Base-by-base conservation (phyloP, 2,113 vertebrate genomes). In the Phoenicopterus ruber region DNA sequence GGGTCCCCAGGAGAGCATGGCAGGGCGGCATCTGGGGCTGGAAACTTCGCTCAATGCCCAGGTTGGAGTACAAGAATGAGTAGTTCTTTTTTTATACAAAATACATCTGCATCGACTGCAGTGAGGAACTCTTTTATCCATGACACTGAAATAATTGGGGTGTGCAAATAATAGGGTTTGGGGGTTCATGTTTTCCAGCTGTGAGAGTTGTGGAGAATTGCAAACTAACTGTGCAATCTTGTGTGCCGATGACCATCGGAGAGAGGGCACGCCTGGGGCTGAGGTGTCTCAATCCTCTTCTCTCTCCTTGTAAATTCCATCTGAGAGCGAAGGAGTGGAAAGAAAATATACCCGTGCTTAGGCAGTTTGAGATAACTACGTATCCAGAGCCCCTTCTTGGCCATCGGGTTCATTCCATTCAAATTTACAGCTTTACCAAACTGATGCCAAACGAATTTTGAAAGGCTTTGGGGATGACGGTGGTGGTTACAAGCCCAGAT, bases 331-430 rank as follows among this genome's bases (percentile, higher is more conserved):
- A 46, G 28, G 32, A 15, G 7, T 14, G 19, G 18, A 28, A 55
- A 20, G 58, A 25, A 34, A 25, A 22, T 12, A 21, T 1, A 21
- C 28, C 47, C 14, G 0, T 3, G 9, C 11, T 21, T 14, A 21
- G 26, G 63, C 54, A 22, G 11, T 22, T 36, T 26, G 12, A 5
- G 20, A 10, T 61, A 52, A 9, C 14, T 6, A 4, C 0, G 0
- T 10, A 7, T 5, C 36, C 44, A 19, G 47, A 54, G 12, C 65
- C 24, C 4, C 29, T 54, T 17, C 62, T 47, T 29, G 79, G 54
- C 47, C 29, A 8, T 21, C 29, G 9, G 2, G 25, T 54, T 13
- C 3, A 21, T n/a, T 62, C 32, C 10, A 0, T 31, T n/a, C 34
- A 11, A 31, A 26, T 40, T 11, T 17, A 29, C 17, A 70, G 29